Evolutionary conservation across 2,797 vertebrate genomes (phyloP).

Genomic region (Brotula barbata): DNA sequence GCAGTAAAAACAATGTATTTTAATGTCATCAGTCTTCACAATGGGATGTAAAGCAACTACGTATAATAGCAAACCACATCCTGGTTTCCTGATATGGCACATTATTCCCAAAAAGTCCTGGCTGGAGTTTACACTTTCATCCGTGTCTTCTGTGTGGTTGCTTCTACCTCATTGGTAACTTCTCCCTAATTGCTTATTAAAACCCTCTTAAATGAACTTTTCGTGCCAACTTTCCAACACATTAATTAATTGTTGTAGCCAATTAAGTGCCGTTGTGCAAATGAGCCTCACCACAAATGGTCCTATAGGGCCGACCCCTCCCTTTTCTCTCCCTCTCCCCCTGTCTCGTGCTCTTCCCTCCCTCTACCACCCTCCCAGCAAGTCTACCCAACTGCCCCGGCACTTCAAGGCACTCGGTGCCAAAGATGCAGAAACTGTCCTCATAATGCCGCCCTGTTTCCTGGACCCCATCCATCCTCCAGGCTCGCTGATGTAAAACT

Average conservation of each 20-base stretch:
- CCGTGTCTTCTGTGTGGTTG: constrained; percentile 39
- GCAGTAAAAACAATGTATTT: constrained; percentile 72
- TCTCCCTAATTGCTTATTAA: constrained; percentile 85
- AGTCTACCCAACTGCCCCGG: constrained; percentile 78
- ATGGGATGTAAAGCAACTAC: constrained; percentile 64
- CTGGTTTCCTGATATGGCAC: constrained; percentile 65
- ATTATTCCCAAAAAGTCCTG: constrained; percentile 62
- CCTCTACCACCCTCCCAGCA: constrained; percentile 59
- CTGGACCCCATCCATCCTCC: constrained; percentile 67
- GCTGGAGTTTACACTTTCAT: constrained; percentile 55
- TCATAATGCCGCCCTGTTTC: constrained; percentile 73
- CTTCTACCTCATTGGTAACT: constrained; percentile 75
- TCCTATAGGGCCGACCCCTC: constrained; percentile 88
- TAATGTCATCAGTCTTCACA: constrained; percentile 66
- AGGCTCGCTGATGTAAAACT: constrained; percentile 66
- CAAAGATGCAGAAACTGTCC: constrained; percentile 76
- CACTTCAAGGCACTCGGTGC: constrained; percentile 73
- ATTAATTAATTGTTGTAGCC: constrained; percentile 99
- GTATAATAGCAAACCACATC: constrained; percentile 62
- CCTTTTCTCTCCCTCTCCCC: constrained; percentile 60
- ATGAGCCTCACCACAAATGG: constrained; percentile 98
- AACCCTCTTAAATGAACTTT: constrained; percentile 87
- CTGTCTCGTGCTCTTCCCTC: constrained; percentile 61
- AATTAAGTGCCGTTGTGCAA: constrained; percentile 99
- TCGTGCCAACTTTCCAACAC: constrained; percentile 99